These are phyloP conservation scores for Xestia xanthographa DNA, from an alignment of 2,888 invertebrate genomes.

Conservation along the genomic window DNA sequence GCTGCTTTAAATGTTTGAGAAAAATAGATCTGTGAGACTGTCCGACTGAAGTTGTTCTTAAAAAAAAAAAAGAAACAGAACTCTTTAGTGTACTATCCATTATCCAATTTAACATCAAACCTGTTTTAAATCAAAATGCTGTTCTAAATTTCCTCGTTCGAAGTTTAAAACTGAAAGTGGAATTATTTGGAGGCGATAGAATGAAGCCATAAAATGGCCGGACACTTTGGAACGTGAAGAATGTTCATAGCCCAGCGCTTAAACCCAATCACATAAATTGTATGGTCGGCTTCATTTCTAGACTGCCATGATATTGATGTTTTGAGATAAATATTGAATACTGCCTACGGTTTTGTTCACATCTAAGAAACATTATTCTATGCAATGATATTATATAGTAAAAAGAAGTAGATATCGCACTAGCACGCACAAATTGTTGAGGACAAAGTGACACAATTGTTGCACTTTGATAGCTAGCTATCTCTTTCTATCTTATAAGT, in stretches of 20 bases:
- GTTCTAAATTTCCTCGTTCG: not conserved
- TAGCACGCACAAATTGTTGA: too few relatives aligned
- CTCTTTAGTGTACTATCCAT: constrained; percentile 45
- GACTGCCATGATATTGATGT: constrained; percentile 40
- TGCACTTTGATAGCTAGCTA: too few relatives aligned
- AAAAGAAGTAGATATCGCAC: too few relatives aligned
- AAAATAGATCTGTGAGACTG: constrained; percentile 52
- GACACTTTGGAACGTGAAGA: constrained; percentile 67
- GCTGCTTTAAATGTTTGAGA: constrained; percentile 55
- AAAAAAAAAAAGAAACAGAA: constrained; percentile 13
- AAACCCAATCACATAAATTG: constrained; percentile 68
- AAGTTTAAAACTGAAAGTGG: constrained; percentile 56
- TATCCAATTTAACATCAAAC: not conserved
- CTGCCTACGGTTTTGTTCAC: not conserved
- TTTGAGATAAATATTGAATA: constrained; percentile 17
- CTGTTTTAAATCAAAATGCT: constrained; percentile 8
- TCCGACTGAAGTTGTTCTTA: constrained; percentile 66
- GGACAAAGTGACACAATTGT: too few relatives aligned
- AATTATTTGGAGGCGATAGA: constrained; percentile 68
- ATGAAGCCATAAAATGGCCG: constrained; percentile 70
- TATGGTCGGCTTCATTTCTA: constrained; percentile 48
- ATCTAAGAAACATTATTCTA: not conserved
- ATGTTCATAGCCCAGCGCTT: constrained; percentile 67
- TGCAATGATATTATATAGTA: too few relatives aligned
- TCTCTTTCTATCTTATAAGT: too few relatives aligned